Conservation (phyloP, 2,113 vertebrate species). For the Athene cunicularia region DNA sequence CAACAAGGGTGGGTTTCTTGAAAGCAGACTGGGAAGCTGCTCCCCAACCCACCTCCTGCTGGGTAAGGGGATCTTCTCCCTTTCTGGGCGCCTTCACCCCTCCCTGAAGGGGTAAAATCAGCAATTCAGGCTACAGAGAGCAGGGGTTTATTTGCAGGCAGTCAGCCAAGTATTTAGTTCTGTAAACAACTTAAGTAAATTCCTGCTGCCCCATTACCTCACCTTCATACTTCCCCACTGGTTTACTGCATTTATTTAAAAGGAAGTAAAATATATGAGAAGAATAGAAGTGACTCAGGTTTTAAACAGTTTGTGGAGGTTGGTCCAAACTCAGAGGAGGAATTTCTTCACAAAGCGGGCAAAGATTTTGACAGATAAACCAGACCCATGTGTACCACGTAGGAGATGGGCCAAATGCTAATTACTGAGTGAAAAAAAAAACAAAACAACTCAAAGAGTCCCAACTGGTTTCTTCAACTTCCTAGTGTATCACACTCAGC, state of each 20-base stretch:
- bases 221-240: background rate
- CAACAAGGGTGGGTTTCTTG: background rate
- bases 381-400: background rate
- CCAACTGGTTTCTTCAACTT: background rate
- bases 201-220: background rate
- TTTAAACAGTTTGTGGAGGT: background rate
- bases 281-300: background rate
- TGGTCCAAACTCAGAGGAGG: background rate
- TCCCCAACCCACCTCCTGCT: accelerated
- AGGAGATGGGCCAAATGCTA: background rate
- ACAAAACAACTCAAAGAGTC: background rate
- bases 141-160: background rate
- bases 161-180: background rate
- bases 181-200: background rate
- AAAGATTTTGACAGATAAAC: background rate
- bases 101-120: background rate
- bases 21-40: background rate
- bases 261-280: background rate
- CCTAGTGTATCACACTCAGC: background rate
- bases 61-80: background rate
- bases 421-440: background rate
- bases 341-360: background rate
- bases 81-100: background rate
- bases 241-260: no score
- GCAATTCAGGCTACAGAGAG: background rate